Evolutionary conservation across 2,797 vertebrate genomes (phyloP).

Genomic region (Threskiornis aethiopicus): DNA sequence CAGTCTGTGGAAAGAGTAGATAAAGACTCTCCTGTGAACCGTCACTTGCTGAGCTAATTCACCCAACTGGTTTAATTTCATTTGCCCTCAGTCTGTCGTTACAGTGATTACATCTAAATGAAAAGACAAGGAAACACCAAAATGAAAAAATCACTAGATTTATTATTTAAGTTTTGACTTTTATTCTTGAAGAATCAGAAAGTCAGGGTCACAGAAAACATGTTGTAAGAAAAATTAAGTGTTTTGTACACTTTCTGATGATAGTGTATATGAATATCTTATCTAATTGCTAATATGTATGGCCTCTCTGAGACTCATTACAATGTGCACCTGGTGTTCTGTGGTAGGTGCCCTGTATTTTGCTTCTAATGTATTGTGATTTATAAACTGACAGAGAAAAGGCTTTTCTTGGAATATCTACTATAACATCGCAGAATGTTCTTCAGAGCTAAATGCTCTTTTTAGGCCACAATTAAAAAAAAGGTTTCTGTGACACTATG

Average conservation of each 20-base stretch:
- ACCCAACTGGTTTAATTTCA: slow-evolving; percentile 32
- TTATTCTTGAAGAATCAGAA: background rate
- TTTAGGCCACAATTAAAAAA: accelerated
- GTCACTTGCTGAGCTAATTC: slow-evolving; percentile 52
- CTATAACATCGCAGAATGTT: background rate
- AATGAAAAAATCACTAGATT: background rate
- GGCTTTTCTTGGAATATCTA: background rate
- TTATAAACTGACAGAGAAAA: background rate
- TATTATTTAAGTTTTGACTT: background rate
- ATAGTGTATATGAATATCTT: background rate
- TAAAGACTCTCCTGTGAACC: slow-evolving; percentile 35
- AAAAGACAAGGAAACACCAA: slow-evolving; percentile 25
- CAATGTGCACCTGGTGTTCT: background rate
- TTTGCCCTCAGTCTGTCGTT: slow-evolving; percentile 27
- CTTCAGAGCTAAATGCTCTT: background rate
- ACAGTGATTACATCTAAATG: slow-evolving; percentile 12
- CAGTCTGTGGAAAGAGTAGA: slow-evolving; percentile 27
- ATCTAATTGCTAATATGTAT: background rate
- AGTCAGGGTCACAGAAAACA: background rate
- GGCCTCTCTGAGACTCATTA: background rate
- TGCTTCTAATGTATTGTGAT: background rate
- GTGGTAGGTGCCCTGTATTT: background rate
- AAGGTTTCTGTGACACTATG: background rate
- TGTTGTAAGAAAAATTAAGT: background rate
- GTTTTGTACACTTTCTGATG: background rate